Base-by-base conservation (phyloP, 1,140 invertebrate genomes). In the Drosophila triauraria region DNA sequence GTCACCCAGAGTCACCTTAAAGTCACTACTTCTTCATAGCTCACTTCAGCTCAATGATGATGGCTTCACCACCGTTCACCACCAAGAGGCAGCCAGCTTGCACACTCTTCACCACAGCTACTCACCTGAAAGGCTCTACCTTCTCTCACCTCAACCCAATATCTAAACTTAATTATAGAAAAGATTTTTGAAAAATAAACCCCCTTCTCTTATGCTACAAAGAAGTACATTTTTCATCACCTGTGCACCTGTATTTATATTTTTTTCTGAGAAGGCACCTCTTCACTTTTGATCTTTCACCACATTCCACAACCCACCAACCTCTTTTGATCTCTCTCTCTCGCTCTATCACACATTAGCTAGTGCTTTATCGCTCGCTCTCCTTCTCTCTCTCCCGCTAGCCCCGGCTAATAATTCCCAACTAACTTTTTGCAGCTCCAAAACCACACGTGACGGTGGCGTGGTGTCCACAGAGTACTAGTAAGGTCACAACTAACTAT, bases 341-440 rank as follows among this genome's bases (percentile, higher is more conserved):
- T 35, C 74, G 32, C 32, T 23, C 10, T 63, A 30, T 56, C 71
- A 62, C 68, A 47, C 70, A 40, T 15, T 61, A 40, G 35, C 40
- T 53, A 57, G 7, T n/a, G 7, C 17, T 48, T 38, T 68, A 32
- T 48, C 43, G 27, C 53, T 67, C 50, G 27, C 53, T 67, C 50
- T 23, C n/a, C n/a, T n/a, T n/a, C 47, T 40, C 50, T 35, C 67
- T 44, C 53, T 42, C 42, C 56, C 53, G 51, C 27, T 71, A 47
- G 56, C 38, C 38, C 42, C 9, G 56, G 51, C 51, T 58, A 75
- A 75, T 62, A 75, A 75, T 57, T 71, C 30, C 53, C 35, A 63
- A 56, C 60, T 67, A 64, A 63, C 60, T 67, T 67, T 75, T 77
- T 75, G 47, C 75, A 77, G 75, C 75, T 56, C 58, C 17, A 35